Base-by-base conservation (phyloP, 2,888 invertebrate genomes). In the Mechanitis mazaeus region DNA sequence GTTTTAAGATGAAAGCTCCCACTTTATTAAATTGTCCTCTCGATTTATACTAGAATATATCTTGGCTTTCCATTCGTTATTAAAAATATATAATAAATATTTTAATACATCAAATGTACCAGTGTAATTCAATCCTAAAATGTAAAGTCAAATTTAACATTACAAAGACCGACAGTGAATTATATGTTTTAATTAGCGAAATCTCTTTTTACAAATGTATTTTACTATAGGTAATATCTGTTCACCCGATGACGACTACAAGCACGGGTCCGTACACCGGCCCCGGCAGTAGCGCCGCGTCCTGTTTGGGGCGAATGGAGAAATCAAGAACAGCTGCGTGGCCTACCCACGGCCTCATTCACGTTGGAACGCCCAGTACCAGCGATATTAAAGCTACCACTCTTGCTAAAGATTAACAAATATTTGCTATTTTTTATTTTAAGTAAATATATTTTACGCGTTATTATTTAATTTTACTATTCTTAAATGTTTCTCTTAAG, bases 341-440 rank as follows among this genome's bases (percentile, higher is more conserved):
- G 86, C 88, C 89, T 0, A 60, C 75, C 3, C 72, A 76, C 20
- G 79, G 86, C 3, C 72, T 73, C 61, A 82, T 89, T 1, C 73
- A 83, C 56, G 71, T 88, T 1, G 87, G 76, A 33, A 87, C 87
- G 0, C 85, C 87, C 0, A 81, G 78, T 64, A 75, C 82, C 11
- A 74, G 69, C 9, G 79, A 77, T 5, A 67, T 59, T 0, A 69
- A 65, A 38, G 76, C 74, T 38, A 81, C 81, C 2, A 84, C 84
- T 0, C 69, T 85, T 20, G 85, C 85, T 28, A 78, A 79, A 64
- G 72, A 79, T 55, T 80, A 69, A 65, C 50, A 35, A n/a, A 33
- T 33, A 28, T 31, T 31, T 50, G 28, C 4, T 50, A 9, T 31
- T 50, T 50, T 50, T 50, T 28, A 50, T 50, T 50, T 50, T 50